Percentiles rank a stretch among this genome's conserved stretches.
Evolutionary conservation across 2,797 vertebrate species (phyloP).

Genomic region (Morus bassanus): DNA sequence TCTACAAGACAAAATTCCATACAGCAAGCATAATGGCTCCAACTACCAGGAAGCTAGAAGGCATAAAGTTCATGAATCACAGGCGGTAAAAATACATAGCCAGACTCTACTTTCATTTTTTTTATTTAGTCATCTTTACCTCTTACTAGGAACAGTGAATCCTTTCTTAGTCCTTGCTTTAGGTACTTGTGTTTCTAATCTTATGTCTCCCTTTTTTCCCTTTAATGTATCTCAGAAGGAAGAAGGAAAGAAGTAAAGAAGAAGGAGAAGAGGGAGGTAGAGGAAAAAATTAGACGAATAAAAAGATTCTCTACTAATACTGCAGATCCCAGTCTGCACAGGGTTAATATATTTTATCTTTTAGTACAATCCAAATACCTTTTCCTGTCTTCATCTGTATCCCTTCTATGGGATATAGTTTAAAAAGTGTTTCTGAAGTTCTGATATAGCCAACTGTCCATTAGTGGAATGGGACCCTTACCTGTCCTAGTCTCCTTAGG

Average conservation of each 20-base stretch:
- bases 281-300: slow-evolving; percentile 5
- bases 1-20: slow-evolving; percentile 75
- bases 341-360: background rate
- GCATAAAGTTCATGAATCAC: slow-evolving; percentile 47
- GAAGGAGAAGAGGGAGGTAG: slow-evolving; percentile 55
- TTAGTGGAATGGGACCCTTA: background rate
- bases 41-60: slow-evolving; percentile 30
- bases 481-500: background rate
- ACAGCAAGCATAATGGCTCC: slow-evolving; percentile 67
- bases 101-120: background rate
- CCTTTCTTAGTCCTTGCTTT: slow-evolving; percentile 30
- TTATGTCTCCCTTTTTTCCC: slow-evolving; percentile 53
- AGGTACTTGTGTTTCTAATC: slow-evolving; percentile 62
- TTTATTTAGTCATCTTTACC: background rate
- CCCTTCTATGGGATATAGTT: background rate
- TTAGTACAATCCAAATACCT: background rate
- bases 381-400: background rate
- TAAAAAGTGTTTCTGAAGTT: background rate
- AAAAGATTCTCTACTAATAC: background rate
- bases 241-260: slow-evolving; percentile 64
- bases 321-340: background rate
- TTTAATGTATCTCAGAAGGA: slow-evolving; percentile 54
- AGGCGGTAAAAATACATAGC: slow-evolving; percentile 58
- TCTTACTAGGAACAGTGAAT: slow-evolving; percentile 8
- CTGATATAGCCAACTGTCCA: background rate